Conservation (phyloP, 2,113 vertebrate genomes). For the Polypterus bichir region DNA sequence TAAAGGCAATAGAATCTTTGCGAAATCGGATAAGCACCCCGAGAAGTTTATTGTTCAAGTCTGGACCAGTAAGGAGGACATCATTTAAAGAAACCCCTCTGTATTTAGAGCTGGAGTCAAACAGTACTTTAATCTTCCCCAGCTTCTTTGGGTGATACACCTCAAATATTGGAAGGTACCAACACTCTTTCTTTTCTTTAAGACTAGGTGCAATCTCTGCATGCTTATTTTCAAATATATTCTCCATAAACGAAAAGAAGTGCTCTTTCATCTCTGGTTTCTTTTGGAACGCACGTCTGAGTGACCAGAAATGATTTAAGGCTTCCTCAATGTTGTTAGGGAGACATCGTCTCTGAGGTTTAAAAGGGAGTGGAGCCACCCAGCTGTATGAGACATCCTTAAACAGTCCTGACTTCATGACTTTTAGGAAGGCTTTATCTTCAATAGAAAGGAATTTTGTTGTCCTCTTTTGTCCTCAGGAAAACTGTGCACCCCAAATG, state of each 20-base stretch:
- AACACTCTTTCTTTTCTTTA: background rate
- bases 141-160: background rate
- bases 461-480: background rate
- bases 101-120: background rate
- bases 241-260: background rate
- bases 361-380: background rate
- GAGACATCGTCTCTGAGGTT: background rate
- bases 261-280: slow-evolving; percentile 2
- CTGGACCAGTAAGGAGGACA: background rate
- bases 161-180: background rate
- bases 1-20: background rate
- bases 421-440: slow-evolving; percentile 1
- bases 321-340: background rate
- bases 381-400: background rate
- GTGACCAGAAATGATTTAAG: background rate
- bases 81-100: background rate
- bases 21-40: background rate
- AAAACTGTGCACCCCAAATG: background rate
- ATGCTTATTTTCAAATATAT: background rate
- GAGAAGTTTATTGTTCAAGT: background rate
- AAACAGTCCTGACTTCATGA: background rate
- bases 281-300: background rate
- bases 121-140: background rate
- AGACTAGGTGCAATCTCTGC: background rate
- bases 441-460: background rate